phyloP scores from a whole-genome alignment of 2,113 vertebrate genomes.

The Octodon degus region DNA sequence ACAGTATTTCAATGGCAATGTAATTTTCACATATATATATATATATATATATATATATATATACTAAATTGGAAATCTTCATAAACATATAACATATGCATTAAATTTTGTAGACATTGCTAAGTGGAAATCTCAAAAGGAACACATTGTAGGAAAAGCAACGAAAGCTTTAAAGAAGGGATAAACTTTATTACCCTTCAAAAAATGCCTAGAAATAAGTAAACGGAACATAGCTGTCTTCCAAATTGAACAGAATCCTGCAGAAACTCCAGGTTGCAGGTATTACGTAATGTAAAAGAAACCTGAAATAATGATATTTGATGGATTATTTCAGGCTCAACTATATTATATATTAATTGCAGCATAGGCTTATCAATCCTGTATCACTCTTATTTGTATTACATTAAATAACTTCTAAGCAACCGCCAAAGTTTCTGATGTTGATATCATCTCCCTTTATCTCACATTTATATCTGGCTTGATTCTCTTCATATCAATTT shows the following conservation, averaged over 20 bases:
- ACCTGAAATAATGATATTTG: conserved; percentile 5
- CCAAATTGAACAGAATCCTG: neutral
- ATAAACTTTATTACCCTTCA: neutral
- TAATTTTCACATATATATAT: conserved; percentile 64
- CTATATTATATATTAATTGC: neutral
- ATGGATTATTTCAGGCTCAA: conserved; percentile 9
- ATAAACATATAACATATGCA: neutral
- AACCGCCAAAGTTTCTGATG: conserved; percentile 37
- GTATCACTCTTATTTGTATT: neutral
- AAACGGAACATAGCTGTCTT: neutral
- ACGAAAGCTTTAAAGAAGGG: neutral
- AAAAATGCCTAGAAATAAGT: conserved; percentile 13
- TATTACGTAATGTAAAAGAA: neutral
- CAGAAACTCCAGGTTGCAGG: neutral
- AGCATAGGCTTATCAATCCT: neutral
- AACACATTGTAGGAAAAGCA: conserved; percentile 40
- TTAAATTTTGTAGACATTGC: conserved; percentile 31
- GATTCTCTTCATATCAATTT: conserved; percentile 1
- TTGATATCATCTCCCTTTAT: neutral
- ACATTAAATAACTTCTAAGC: neutral
- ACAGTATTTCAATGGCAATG: conserved; percentile 59
- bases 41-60: conserved; percentile 57
- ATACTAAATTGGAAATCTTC: conserved; percentile 60
- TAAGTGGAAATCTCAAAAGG: neutral
- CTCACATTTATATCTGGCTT: conserved; percentile 4